These are phyloP conservation scores for Tolmerus cingulatus DNA, from an alignment of 2,888 invertebrate genomes.

Conservation along the genomic window DNA sequence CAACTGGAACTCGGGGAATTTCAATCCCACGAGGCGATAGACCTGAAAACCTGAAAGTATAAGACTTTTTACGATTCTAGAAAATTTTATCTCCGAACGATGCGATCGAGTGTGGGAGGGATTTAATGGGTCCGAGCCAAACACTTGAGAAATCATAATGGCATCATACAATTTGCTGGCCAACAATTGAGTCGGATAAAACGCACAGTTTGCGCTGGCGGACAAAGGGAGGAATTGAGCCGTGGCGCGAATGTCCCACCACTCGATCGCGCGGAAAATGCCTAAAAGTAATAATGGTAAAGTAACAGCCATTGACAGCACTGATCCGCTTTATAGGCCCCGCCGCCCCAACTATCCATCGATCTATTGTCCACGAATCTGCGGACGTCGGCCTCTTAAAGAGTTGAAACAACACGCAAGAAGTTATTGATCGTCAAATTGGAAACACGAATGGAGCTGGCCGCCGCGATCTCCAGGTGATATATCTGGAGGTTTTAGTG, in stretches of 20 bases:
- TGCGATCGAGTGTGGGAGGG: background rate
- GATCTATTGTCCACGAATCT: conserved; percentile 28
- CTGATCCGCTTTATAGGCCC: background rate
- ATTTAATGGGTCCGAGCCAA: conserved; percentile 13
- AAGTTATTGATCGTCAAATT: conserved; percentile 27
- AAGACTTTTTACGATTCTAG: conserved; percentile 19
- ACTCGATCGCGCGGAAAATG: background rate
- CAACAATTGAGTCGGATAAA: conserved; percentile 2
- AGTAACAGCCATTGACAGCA: conserved; percentile 14
- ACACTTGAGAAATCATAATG: conserved; percentile 1
- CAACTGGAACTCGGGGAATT: background rate
- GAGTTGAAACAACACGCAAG: conserved; percentile 32
- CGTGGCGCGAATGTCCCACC: background rate
- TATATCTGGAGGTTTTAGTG: conserved; percentile 6
- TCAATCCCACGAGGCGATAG: background rate
- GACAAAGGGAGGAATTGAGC: background rate
- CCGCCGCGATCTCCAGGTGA: background rate
- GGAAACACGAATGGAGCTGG: conserved; percentile 7
- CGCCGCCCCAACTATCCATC: background rate
- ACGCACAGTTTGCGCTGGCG: background rate
- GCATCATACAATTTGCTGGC: conserved; percentile 8
- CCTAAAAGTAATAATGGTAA: background rate
- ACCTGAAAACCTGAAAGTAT: background rate
- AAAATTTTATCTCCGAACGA: background rate
- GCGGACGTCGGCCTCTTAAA: conserved; percentile 4